Evolutionary conservation across 35 echinoderm and acorn worm species (phyloP), one percentile per base, ranked within the genome.

Genomic region (Apostichopus parvimensis): DNA sequence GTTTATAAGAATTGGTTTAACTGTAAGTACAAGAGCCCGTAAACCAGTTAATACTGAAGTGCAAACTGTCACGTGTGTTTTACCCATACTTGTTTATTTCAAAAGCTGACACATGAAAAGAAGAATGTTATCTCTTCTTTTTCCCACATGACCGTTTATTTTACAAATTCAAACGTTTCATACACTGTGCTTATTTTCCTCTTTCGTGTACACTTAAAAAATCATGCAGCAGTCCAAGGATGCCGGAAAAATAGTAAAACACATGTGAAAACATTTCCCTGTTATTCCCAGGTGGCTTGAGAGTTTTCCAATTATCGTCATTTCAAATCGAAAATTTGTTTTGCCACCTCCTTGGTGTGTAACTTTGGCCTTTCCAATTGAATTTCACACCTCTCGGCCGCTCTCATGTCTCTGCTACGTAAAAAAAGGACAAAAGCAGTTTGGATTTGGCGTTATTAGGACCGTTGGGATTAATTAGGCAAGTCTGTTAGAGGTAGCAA

Each of bases 291-390:
- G 89, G 89, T 91, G 89, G 89, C 55, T 54, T 77, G 52, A 57
- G 89, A 91, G 52, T 91, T 91, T 91, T 91, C 89, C 77, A 91
- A 91, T 91, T 91, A 91, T 91, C 89, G 53, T 91, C 89, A 91
- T 91, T 91, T 91, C 77, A 79, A 79, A 79, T 91, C 77, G 89
- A 79, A 91, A 91, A 91, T 91, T 91, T 91, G 89, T 91, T 91
- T 91, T 91, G 72, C 77, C 89, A 91, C 89, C 89, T 91, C 89
- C 73, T 60, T 54, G 72, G 89, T 59, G 89, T 91, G 89, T 91
- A 78, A 78, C 73, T 91, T 68, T 91, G 89, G 89, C 89, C 89
- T 91, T 91, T 91, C 89, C 89, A 91, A 91, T 91, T 91, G 89
- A 91, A 91, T 91, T 91, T 91, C 89, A 79, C 89, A 91, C 89